Evolutionary conservation across 30 jellyfish, hydroid and myxozoan species (phyloP).

Genomic region (Cassiopea andromeda): DNA sequence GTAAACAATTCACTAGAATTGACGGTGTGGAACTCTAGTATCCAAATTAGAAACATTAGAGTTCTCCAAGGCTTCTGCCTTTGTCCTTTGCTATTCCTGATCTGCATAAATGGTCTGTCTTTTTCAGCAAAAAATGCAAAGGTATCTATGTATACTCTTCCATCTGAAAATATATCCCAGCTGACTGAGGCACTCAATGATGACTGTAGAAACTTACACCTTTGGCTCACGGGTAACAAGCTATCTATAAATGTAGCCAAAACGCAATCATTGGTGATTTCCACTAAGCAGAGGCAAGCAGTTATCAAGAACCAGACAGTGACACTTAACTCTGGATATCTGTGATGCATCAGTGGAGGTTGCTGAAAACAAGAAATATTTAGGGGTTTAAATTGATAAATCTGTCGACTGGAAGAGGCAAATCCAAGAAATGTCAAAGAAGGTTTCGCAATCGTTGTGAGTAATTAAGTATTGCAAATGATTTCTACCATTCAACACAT

Average conservation of each 20-base stretch:
- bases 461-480: neutral
- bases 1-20: conserved; percentile 4
- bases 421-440: neutral
- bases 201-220: neutral
- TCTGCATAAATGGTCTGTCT: conserved; percentile 6
- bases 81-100: conserved; percentile 9
- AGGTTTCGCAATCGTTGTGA: neutral
- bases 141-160: neutral
- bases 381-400: neutral
- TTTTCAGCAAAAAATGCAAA: neutral
- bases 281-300: neutral
- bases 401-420: neutral
- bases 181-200: neutral
- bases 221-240: neutral
- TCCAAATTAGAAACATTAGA: neutral
- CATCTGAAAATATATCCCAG: neutral
- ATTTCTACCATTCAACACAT: neutral
- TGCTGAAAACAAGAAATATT: neutral
- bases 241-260: neutral
- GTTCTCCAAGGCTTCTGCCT: conserved; percentile 20
- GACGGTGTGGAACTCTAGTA: conserved; percentile 9
- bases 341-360: conserved; percentile 4
- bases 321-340: conserved; percentile 2
- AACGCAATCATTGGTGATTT: neutral
- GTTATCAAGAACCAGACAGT: conserved; percentile 1